Evolutionary conservation across 2,797 vertebrate genomes (phyloP), one percentile per base, ranked within the genome.

Genomic region (Graptemys geographica): DNA sequence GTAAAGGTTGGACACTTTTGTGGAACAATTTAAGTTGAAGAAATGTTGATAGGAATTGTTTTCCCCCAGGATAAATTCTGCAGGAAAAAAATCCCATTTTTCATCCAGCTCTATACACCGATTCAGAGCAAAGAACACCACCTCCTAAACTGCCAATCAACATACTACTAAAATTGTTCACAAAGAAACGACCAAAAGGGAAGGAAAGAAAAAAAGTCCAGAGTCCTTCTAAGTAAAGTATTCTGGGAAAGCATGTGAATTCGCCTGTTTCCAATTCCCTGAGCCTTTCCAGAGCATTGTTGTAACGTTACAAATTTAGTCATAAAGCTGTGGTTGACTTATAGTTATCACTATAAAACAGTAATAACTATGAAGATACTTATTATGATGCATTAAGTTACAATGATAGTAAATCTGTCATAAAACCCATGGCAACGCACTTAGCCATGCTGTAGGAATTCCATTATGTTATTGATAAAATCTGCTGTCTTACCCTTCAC

Each of bases 321-420:
- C 93, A 90, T 96, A 97, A 97, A 97, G 85, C 94, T 96, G 92
- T 2, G 93, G 95, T 93, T 88, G 95, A 90, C 56, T 94, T 95
- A 96, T 55, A 94, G 96, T 97, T 97, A 97, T 97, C 97, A 94
- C 89, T 97, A 80, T 96, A 96, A 96, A 97, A 96, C 95, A 97
- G 90, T 95, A 97, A 97, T 97, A 97, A 98, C 95, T 94, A 94
- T 95, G 95, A 92, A 96, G 96, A 97, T 97, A 90, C 93, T 96
- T 96, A 95, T 97, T 94, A 94, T 91, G 83, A 90, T 87, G 96
- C 93, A 96, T 97, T 93, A 90, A 95, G 92, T 96, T 95, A 94
- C 92, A 88, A 41, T 90, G 94, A 86, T 85, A 96, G 95, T 96
- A 98, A 97, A 96, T 95, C 95, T 95, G 94, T 96, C 96, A 95